These are phyloP conservation scores for Phyllostomus hastatus DNA, from an alignment of 2,113 vertebrate species.

Conservation along the genomic window DNA sequence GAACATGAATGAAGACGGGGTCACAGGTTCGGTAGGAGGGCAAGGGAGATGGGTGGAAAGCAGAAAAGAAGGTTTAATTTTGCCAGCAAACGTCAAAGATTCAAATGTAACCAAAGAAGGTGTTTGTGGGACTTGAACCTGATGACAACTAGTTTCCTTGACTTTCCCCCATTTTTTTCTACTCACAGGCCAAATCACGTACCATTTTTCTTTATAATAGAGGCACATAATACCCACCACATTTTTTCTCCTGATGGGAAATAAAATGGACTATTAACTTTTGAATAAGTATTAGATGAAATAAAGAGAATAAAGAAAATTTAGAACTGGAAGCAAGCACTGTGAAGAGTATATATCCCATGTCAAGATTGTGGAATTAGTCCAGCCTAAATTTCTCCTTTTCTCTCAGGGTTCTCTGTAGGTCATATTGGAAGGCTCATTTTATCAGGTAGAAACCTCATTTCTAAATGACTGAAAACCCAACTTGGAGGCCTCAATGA, in stretches of 20 bases:
- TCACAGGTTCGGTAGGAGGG: background rate
- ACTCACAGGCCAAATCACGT: background rate
- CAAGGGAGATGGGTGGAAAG: background rate
- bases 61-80: background rate
- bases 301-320: background rate
- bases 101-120: background rate
- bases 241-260: background rate
- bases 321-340: background rate
- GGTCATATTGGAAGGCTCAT: background rate
- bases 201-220: background rate
- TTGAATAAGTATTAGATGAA: background rate
- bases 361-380: background rate
- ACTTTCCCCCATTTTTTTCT: background rate
- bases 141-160: background rate
- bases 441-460: background rate
- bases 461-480: background rate
- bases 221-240: background rate
- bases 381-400: background rate
- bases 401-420: background rate
- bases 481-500: background rate
- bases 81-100: background rate
- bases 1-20: background rate
- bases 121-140: background rate
- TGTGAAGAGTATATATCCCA: background rate
- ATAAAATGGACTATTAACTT: slow-evolving; percentile 55